Base-by-base conservation (phyloP, 92 coral and sea anemone species). In the Actinostola sp. region DNA sequence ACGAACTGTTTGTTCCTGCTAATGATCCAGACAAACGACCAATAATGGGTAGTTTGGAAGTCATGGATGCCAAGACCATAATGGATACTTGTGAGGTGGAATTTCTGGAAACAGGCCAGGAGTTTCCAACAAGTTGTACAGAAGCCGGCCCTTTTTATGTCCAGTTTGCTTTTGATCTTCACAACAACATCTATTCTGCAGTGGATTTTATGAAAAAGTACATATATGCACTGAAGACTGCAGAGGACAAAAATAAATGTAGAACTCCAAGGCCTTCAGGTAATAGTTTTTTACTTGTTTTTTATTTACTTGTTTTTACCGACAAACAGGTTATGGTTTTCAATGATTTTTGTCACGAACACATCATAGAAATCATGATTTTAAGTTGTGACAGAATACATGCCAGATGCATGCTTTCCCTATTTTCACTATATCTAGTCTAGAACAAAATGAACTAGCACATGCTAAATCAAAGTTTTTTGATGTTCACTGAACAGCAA, bases 31-130 rank as follows among this genome's bases (percentile, higher is more conserved):
- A 75, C 51, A 72, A 61, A 26, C 27, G 36, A 32, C 71, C 70
- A 33, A 29, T 34, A 3, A 32, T 17, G 26, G 46, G 83, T 19
- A 61, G 63, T 19, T 17, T 65, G 27, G 93, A 75, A n/a, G 83
- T 76, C 4, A 60, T 93, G 20, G 88, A 93, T 72, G 97, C 93
- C 15, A 93, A 90, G 77, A 79, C 93, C 0, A 91, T 93, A 32
- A 33, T 30, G 17, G 76, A 61, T 28, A 84, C 82, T 62, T 84
- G 91, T 57, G 49, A 53, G 26, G 98, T 93, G 14, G n/a, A 43
- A 15, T 23, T 24, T 29, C 51, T 87, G 13, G 48, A 43, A 26
- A 61, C 57, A 3, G 31, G 44, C 7, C 88, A 86, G 54, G 11
- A 34, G n/a, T 39, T 54, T 3, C 88, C 84, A 3, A 53, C 45